Conservation (phyloP, 1,140 invertebrate genomes). For the Ladona fulva region DNA sequence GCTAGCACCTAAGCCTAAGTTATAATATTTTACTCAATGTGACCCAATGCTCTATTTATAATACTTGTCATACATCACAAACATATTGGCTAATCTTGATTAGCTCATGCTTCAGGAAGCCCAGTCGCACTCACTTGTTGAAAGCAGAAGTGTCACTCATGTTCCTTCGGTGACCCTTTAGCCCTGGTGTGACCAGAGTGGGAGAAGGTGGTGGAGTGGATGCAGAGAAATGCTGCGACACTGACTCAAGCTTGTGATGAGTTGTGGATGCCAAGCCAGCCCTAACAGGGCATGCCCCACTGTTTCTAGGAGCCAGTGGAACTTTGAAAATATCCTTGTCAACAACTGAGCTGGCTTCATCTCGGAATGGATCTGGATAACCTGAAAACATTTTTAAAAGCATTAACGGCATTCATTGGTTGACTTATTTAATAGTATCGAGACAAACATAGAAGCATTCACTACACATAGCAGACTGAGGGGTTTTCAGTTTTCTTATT, state of each 20-base stretch:
- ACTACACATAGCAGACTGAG: not conserved
- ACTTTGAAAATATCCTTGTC: not conserved
- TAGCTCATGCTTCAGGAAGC: not conserved
- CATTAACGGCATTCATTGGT: not conserved
- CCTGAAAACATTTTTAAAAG: constrained; percentile 28
- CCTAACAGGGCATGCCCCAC: not conserved
- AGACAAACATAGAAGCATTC: not conserved
- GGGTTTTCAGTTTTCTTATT: not conserved
- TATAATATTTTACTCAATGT: too few species aligned
- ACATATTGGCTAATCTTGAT: not conserved
- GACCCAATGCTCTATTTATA: too few species aligned
- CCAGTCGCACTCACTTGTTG: constrained; percentile 53
- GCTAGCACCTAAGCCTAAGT: too few species aligned
- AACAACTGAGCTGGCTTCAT: constrained; percentile 31
- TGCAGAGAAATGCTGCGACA: constrained; percentile 33
- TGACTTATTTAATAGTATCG: not conserved
- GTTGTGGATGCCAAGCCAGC: not conserved
- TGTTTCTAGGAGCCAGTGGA: not conserved
- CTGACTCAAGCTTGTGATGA: constrained; percentile 26
- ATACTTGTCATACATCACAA: not conserved
- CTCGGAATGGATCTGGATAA: constrained; percentile 52
- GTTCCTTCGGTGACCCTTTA: constrained; percentile 56
- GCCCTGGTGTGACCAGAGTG: not conserved
- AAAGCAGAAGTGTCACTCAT: constrained; percentile 81
- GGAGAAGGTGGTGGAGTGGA: constrained; percentile 33